Evolutionary conservation across 2,888 invertebrate species (phyloP).

Genomic region (Tenthredo notha): DNA sequence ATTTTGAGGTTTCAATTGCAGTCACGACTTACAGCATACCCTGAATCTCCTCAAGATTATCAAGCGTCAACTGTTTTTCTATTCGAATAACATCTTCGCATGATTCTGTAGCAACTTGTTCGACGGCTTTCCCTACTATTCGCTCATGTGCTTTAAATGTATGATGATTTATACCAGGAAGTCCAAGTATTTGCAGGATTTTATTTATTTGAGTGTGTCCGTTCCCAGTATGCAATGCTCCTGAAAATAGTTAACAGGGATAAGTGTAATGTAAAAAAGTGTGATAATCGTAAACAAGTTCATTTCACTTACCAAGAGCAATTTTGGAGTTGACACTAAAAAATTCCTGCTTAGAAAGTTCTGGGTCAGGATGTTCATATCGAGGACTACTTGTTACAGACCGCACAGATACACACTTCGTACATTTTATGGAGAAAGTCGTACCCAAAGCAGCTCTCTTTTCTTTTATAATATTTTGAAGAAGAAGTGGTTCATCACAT

Average conservation of each 20-base stretch:
- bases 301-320: not conserved
- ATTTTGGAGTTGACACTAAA: not conserved
- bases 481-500: not conserved
- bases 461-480: not conserved
- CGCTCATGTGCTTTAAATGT: slow-evolving; percentile 19
- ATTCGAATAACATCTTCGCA: slow-evolving; percentile 1
- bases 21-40: slow-evolving; percentile 17
- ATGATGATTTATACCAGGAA: slow-evolving; percentile 3
- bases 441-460: not conserved
- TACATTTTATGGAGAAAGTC: not conserved
- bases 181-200: slow-evolving; percentile 9
- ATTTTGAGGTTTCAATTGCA: not conserved
- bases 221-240: slow-evolving; percentile 15
- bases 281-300: not conserved
- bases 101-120: slow-evolving; percentile 21
- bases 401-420: not conserved
- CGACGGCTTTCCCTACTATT: slow-evolving; percentile 15
- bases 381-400: not conserved
- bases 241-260: not conserved
- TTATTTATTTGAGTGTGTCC: slow-evolving; percentile 27
- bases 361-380: not conserved
- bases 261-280: not conserved
- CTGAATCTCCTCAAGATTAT: slow-evolving; percentile 30
- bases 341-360: not conserved
- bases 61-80: slow-evolving; percentile 15